Conservation (phyloP, 2,113 vertebrate species). For the Leptobrachium ailaonicum region DNA sequence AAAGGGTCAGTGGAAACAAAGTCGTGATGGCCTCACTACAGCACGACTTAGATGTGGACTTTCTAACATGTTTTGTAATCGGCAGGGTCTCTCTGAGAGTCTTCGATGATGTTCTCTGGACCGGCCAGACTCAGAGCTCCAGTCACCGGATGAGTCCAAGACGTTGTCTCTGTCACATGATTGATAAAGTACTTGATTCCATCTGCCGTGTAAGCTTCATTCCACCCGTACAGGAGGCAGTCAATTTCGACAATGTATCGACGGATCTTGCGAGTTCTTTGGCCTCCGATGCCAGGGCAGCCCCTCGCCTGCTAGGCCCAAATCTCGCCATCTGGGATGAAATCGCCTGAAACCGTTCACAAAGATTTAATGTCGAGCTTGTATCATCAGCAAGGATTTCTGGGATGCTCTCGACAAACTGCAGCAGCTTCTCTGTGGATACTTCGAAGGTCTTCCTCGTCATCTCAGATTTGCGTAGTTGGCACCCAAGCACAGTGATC, state of each 20-base stretch:
- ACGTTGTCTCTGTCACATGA: constrained; percentile 84
- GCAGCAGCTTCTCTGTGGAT: constrained; percentile 84
- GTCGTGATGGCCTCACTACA: neutral
- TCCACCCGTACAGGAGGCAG: constrained; percentile 87
- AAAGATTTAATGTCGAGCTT: constrained; percentile 67
- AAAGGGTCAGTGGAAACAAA: neutral
- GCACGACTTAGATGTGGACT: too few relatives aligned
- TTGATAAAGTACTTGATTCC: constrained; percentile 92
- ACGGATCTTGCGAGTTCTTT: constrained; percentile 80
- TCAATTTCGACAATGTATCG: constrained; percentile 80
- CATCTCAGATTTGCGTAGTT: constrained; percentile 83
- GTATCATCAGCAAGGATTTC: constrained; percentile 79
- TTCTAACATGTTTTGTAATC: constrained; percentile 27
- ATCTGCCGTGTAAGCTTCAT: constrained; percentile 87
- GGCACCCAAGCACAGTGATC: constrained; percentile 86
- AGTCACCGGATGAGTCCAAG: constrained; percentile 76
- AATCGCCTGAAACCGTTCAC: constrained; percentile 65
- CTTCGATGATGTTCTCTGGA: constrained; percentile 61
- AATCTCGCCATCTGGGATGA: constrained; percentile 63
- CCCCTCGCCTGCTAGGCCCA: constrained; percentile 64
- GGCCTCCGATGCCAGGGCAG: constrained; percentile 77
- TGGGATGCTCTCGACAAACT: constrained; percentile 85
- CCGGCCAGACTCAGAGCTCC: constrained; percentile 56
- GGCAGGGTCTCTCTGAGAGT: constrained; percentile 53
- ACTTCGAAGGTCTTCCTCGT: constrained; percentile 82